Conservation (phyloP, 92 coral and sea anemone species). For the Epizoanthus stellaris region DNA sequence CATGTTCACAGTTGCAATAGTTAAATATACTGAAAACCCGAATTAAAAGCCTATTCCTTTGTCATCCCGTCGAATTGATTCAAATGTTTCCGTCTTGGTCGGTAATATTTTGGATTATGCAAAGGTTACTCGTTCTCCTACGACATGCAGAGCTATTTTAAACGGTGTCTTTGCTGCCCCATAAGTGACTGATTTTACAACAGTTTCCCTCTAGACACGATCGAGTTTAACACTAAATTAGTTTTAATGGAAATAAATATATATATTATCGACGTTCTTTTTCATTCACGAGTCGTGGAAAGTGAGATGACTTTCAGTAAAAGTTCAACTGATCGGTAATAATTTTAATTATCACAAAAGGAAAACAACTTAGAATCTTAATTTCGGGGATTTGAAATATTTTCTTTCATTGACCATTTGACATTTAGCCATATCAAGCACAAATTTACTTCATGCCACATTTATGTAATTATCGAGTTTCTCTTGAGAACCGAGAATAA, state of each 20-base stretch:
- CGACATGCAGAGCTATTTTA: neutral
- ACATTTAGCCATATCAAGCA: neutral
- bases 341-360: slow-evolving; percentile 5
- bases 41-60: too few species aligned
- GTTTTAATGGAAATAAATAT: neutral
- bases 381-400: slow-evolving; percentile 8
- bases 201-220: neutral
- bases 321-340: slow-evolving; percentile 6
- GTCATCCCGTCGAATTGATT: too few species aligned
- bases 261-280: neutral
- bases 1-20: too few species aligned
- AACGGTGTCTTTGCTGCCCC: neutral
- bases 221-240: neutral
- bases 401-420: slow-evolving; percentile 12
- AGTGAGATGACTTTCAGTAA: neutral
- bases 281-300: neutral
- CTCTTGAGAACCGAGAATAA: neutral
- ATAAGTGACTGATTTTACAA: neutral
- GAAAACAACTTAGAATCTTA: neutral
- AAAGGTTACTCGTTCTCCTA: neutral
- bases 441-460: neutral
- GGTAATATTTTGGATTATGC: neutral
- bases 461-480: slow-evolving; percentile 8
- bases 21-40: too few species aligned
- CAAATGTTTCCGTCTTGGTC: neutral